Conservation (phyloP, 2,113 vertebrate species). For the Hyperopisus bebe region DNA sequence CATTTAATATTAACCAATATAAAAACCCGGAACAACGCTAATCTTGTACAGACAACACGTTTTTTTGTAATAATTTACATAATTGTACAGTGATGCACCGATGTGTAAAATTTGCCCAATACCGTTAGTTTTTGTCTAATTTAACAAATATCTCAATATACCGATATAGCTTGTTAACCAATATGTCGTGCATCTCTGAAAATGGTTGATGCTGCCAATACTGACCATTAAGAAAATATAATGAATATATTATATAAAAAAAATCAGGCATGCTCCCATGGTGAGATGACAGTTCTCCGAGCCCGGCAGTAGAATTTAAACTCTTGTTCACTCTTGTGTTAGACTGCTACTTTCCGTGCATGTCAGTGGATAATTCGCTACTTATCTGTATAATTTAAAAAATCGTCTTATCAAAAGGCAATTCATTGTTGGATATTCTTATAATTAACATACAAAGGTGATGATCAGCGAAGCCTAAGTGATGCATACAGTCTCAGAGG, state of each 20-base stretch:
- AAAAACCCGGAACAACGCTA: not conserved
- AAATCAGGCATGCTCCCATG: not conserved
- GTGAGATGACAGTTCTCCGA: not conserved
- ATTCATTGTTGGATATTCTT: not conserved
- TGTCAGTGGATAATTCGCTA: not conserved
- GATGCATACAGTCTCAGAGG: conserved; percentile 9
- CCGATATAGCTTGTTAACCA: not conserved
- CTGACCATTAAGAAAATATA: not conserved
- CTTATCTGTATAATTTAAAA: not conserved
- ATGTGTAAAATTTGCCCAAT: not conserved
- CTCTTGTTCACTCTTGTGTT: not conserved
- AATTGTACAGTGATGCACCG: not conserved
- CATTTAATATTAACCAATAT: not conserved
- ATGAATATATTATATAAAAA: not conserved
- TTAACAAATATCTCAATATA: not conserved
- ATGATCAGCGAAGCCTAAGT: not conserved
- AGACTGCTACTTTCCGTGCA: not conserved
- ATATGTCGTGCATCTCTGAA: not conserved
- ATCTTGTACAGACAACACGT: not conserved
- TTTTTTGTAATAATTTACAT: not conserved
- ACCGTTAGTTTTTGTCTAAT: not conserved
- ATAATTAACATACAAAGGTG: not conserved
- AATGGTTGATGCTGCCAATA: not conserved
- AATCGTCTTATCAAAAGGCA: not conserved
- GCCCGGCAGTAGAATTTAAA: not conserved